Evolutionary conservation across 2,888 invertebrate species (phyloP), one percentile per base, ranked within the genome.

Genomic region (Drosophila falleni): DNA sequence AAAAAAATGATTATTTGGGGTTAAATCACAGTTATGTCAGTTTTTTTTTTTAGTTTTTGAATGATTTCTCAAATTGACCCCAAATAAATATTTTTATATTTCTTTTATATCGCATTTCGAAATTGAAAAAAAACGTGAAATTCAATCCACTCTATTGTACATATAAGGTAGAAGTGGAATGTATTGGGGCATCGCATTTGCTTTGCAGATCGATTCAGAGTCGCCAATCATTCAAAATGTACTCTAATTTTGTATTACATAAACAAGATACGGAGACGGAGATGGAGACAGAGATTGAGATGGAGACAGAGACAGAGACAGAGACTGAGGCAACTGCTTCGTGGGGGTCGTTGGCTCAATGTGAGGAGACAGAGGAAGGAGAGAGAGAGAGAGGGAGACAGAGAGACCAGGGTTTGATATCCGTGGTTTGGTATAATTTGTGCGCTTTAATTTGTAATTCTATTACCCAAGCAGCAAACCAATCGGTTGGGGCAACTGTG

Each of bases 381-480:
- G 15, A 9, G 15, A 44, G 42, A 44, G 11, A 9, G 26, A 53
- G 5, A n/a, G 31, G 8, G 47, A 4, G 63, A 35, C 31, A 15
- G 31, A 11, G 49, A 4, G 63, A 35, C 44, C n/a, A 26, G 78
- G 73, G 70, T 19, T 16, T 53, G 79, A 75, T 81, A 84, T 87
- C 82, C 87, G 81, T 81, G 81, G 75, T 65, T 84, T 51, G 79
- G 89, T 86, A 86, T 86, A 86, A 89, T 86, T 87, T 86, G 86
- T 86, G 89, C 86, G 89, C 87, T 86, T 86, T 86, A 89, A 86
- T 89, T 89, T 86, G 86, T 86, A 86, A 86, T 86, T 86, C 86
- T 86, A 86, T 86, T 86, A 89, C 85, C 87, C 86, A 69, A 71
- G 74, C 89, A 78, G 55, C 50, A 80, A 61, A 42, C 64, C 71